Evolutionary conservation across 2,888 invertebrate genomes (phyloP), one percentile per base, ranked within the genome.

Genomic region (Pycnomerus fuliginosus): DNA sequence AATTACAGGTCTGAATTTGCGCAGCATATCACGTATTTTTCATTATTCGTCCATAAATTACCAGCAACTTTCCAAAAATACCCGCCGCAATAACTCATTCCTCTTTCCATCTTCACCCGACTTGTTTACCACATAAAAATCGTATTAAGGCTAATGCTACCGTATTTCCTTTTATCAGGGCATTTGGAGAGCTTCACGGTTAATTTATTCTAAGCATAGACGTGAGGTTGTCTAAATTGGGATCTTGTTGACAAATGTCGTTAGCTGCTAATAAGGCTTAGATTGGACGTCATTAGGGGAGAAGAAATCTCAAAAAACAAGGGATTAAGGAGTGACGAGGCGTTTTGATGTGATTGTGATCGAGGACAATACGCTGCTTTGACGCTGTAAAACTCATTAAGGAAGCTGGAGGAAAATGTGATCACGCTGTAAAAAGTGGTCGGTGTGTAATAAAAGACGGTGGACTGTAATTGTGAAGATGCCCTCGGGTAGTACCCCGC

Each of bases 191-290:
- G 28, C 28, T 25, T 3, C 31, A 36, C 17, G 25, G 27, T 32
- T 50, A 48, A 50, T 45, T 50, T 48, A 50, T 52, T 47, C 50
- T 22, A 35, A 16, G 29, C 44, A n/a, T n/a, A 32, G 44, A 15
- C 35, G 5, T 23, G 29, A 29, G 36, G 34, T 43, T 43, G 43
- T 50, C 43, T 50, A 49, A 52, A 45, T 49, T 51, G 43, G 47
- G 47, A 52, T 51, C 47, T 48, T 48, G 53, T 45, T 54, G 52
- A 54, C 53, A 51, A 51, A 53, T 53, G 47, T 45, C 28, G 43
- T 36, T 29, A n/a, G 35, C 17, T 27, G 40, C 37, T 50, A 47
- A 52, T 49, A 49, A 51, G 44, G 50, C 28, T 39, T 31, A 49
- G 50, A 50, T 50, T 50, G 41, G 34, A 41, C 33, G 16, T 44